Base-by-base conservation (phyloP, 2,888 invertebrate species). In the Eremobia ochroleuca region DNA sequence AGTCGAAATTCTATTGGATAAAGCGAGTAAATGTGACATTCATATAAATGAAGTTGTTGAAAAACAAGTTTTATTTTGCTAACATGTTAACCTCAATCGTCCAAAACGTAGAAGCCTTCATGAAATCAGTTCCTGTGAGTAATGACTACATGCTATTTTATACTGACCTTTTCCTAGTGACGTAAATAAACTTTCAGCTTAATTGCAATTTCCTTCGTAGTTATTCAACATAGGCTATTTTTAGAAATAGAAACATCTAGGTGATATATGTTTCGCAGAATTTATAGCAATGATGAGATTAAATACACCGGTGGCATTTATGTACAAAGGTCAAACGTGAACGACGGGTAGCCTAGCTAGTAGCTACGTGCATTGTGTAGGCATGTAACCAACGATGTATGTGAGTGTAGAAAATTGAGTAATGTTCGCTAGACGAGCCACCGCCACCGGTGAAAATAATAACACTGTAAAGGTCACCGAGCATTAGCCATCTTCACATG, bases 251-350 rank as follows among this genome's bases (percentile, higher is more conserved):
- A 78, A 55, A 62, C 49, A 31, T 31, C 4, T 46, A 15, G 49
- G 49, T 67, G 49, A 68, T 34, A n/a, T 18, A 52, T 68, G 76
- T 78, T 85, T 77, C 70, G 75, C 62, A 73, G 85, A 80, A 85
- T 77, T 66, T 77, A 68, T 77, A 72, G 70, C 68, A 82, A 74
- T 78, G 79, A 67, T 74, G 85, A 83, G 83, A 85, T 89, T 69
- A 77, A 88, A 83, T 85, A 88, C 83, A 75, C 81, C 76, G 78
- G 76, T 90, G 89, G 73, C 89, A 90, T 91, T 91, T 89, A 78
- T 81, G 79, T 78, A 67, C 74, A 91, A 90, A 92, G 91, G 91
- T 90, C 89, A 91, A 76, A 81, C 72, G 86, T 84, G 80, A 86
- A 89, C 85, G 79, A 75, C 31, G 67, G 69, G 75, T 83, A 75